A percentile compares a stretch with the other conserved stretches of the same genome.
These are phyloP conservation scores for Acridotheres tristis DNA, from an alignment of 2,797 vertebrate species.

Conservation along the genomic window DNA sequence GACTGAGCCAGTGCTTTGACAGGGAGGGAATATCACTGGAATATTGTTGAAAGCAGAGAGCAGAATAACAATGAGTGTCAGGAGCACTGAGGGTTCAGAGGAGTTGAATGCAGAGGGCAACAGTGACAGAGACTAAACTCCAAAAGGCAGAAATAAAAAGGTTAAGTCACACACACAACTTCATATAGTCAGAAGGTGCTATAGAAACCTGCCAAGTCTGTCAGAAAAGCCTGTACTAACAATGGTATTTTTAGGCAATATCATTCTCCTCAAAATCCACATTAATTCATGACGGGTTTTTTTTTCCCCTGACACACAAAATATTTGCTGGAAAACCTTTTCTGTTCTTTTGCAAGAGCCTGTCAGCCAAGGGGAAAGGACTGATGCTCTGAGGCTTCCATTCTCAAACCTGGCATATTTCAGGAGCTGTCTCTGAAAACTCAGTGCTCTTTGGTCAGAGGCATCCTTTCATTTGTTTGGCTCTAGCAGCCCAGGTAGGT, in stretches of 20 bases:
- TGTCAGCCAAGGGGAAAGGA: slow-evolving; percentile 17
- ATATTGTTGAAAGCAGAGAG: slow-evolving; percentile 11
- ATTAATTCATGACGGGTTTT: neutral
- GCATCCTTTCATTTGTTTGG: neutral
- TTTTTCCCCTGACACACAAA: neutral
- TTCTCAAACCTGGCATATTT: slow-evolving; percentile 8
- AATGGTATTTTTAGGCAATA: slow-evolving; percentile 45
- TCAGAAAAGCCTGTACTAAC: slow-evolving; percentile 40
- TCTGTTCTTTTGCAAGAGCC: neutral
- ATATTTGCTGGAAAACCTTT: slow-evolving; percentile 31
- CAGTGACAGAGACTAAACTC: slow-evolving; percentile 48
- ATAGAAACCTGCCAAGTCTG: slow-evolving; percentile 51
- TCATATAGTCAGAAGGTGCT: slow-evolving; percentile 18
- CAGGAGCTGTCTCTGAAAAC: neutral
- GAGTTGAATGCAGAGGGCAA: slow-evolving; percentile 34
- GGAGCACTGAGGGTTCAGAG: neutral
- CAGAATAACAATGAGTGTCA: slow-evolving; percentile 24
- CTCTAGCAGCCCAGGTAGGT: neutral
- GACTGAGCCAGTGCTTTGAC: slow-evolving; percentile 16
- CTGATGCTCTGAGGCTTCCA: neutral
- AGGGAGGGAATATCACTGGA: neutral
- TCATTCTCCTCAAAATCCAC: slow-evolving; percentile 36
- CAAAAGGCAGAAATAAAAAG: slow-evolving; percentile 47
- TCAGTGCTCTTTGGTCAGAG: neutral
- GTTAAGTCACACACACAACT: slow-evolving; percentile 31